Base-by-base conservation (phyloP, 1,140 invertebrate species). In the Meloidogyne hapla region DNA sequence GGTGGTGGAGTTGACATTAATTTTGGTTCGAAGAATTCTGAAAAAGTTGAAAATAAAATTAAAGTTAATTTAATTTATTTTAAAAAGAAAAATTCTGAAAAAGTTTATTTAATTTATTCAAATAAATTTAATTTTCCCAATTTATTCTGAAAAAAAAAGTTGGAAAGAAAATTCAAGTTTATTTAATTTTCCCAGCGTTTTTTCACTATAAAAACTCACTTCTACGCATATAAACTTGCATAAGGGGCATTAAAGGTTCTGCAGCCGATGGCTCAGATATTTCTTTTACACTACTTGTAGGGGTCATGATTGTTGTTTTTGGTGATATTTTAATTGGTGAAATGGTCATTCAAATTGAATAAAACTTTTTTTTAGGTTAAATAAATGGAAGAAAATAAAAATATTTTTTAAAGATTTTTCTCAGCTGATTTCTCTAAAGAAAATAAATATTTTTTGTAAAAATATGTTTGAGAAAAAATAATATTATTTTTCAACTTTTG, bases 11-110 rank as follows among this genome's bases (percentile, higher is more conserved):
- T 78, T 33, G 48, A 23, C 81, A 83, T 80, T 21, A 79, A 67
- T 25, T 84, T 64, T 21, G 75, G 75, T 48, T 83, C 82, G 62
- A 83, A 83, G 45, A 84, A 83, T 73, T 83, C 82, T 85, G 64
- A 80, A 85, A 81, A 33, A 25, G 64, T n/a, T 45, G 12, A 72
- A 72, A 56, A 62, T 18, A 6, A 56, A n/a, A 56, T 56, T n/a
- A n/a, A 56, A n/a, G 3, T 33, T 33, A 6, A 8, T 56, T 56
- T 56, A 56, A n/a, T 5, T 56, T 56, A n/a, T 45, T 45, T 45
- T 45, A 15, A 2, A 45, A 8, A n/a, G n/a, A n/a, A n/a, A n/a
- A n/a, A 33, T 33, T 33, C 33, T 33, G 33, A 33, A 33, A 33
- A 33, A 33, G 33, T 33, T 33, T 33, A 63, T 23, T 63, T 26